Base-by-base conservation (phyloP, 1,140 invertebrate genomes). In the Drosophila yakuba region DNA sequence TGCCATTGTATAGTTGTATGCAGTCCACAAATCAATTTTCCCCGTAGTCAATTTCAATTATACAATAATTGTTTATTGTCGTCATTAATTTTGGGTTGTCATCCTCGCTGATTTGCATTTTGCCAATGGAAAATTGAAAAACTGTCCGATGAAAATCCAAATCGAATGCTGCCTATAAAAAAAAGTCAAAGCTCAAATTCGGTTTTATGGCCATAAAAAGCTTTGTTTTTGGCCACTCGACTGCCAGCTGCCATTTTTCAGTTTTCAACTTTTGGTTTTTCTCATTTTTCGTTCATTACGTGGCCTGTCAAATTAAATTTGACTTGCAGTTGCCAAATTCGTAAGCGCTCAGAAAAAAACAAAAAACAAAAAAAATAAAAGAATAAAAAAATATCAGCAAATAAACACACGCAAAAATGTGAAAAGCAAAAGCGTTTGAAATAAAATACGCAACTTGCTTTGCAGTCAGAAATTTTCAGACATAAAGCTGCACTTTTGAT, bases 301-400 rank as follows among this genome's bases (percentile, higher is more conserved):
- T 59, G 35, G 57, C 32, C 69, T 86, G 83, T 88, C 83, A 86
- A 86, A 88, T 86, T 86, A 77, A 82, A 77, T 74, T 85, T 88
- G 71, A 88, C 58, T 71, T 80, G 80, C 67, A 77, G 76, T 89
- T 83, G 63, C 83, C 83, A 88, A 88, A 89, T 89, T 83, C 81
- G 79, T 89, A 88, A 63, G 43, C 67, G 56, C 43, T 50, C 23
- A 64, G 48, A 28, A 45, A 36, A 36, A 50, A 47, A 61, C 50
- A 25, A 25, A 17, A n/a, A 17, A 17, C 17, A 17, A 17, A 1
- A 17, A 17, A 17, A 28, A 45, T 28, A 17, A 41, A 47, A 61
- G 44, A 25, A 36, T 17, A n/a, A 32, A 67, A 59, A 73, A 55
- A 52, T 41, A 67, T 50, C 25, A 41, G 35, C 58, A 67, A 67